Percentiles rank a stretch among this genome's conserved stretches.
These are phyloP conservation scores for Bruchidius siliquastri DNA, from an alignment of 2,888 invertebrate species.

Conservation along the genomic window DNA sequence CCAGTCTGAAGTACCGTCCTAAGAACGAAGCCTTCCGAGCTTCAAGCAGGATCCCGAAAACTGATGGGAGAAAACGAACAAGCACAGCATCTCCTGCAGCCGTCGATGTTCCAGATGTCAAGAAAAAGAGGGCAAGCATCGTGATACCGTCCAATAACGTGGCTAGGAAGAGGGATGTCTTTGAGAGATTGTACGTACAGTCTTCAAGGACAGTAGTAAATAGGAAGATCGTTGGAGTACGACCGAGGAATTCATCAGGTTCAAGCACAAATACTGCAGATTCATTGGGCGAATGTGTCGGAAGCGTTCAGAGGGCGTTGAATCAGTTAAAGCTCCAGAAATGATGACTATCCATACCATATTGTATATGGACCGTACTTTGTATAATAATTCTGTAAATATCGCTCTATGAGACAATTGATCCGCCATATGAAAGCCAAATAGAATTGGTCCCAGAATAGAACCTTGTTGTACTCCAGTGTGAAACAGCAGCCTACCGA, in stretches of 20 bases:
- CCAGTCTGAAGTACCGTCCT: not conserved
- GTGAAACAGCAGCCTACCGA: too few relatives aligned
- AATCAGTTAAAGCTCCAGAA: not conserved
- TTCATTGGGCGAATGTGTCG: not conserved
- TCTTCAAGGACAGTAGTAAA: not conserved
- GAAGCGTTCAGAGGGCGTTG: constrained; percentile 1
- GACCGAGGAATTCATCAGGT: not conserved
- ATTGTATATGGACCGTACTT: too few relatives aligned
- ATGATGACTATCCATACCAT: not conserved
- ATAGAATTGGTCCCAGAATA: too few relatives aligned
- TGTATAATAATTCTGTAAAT: too few relatives aligned
- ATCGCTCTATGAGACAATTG: too few relatives aligned
- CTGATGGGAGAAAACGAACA: not conserved
- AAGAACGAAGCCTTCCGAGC: not conserved
- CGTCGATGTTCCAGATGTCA: not conserved
- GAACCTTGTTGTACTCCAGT: too few relatives aligned
- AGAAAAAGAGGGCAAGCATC: not conserved
- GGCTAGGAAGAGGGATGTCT: not conserved
- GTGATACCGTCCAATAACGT: not conserved
- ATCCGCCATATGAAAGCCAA: too few relatives aligned
- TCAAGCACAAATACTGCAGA: not conserved
- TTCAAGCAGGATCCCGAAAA: not conserved
- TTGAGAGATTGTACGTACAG: not conserved
- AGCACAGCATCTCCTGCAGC: not conserved
- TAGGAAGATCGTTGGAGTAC: too few relatives aligned